A percentile compares a stretch with the other conserved stretches of the same genome.
Evolutionary conservation across 2,888 invertebrate genomes (phyloP).

Genomic region (Thysanoteuthis rhombus): DNA sequence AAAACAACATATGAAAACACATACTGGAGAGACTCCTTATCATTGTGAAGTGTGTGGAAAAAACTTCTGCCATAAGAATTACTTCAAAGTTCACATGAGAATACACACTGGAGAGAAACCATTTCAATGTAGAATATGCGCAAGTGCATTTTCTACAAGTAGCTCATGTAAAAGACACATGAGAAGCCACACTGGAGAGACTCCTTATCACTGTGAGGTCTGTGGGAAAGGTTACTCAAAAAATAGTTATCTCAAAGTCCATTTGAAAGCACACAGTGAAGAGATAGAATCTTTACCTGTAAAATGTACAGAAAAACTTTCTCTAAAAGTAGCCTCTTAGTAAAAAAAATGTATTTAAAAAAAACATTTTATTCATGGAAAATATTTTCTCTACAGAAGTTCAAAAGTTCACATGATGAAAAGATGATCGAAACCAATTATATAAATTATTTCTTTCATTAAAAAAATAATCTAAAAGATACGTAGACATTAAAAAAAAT

Average conservation of each 20-base stretch:
- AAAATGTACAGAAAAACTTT: background rate
- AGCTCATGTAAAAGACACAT: background rate
- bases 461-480: too few relatives aligned
- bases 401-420: too few relatives aligned
- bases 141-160: background rate
- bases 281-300: background rate
- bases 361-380: too few relatives aligned
- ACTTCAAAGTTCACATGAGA: background rate
- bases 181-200: background rate
- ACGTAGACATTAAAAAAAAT: too few relatives aligned
- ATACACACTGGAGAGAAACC: background rate
- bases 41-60: background rate
- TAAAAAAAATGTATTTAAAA: background rate
- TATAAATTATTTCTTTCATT: too few relatives aligned
- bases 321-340: background rate
- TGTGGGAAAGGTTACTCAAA: background rate
- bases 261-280: background rate
- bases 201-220: background rate
- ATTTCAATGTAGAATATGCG: background rate
- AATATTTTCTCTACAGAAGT: too few relatives aligned
- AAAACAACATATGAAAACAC: background rate
- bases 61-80: background rate
- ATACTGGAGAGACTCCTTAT: too few relatives aligned
- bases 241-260: background rate
- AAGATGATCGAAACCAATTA: too few relatives aligned